A percentile compares a stretch with the other conserved stretches of the same genome.
phyloP scores from a whole-genome alignment of 1,140 invertebrate genomes.

The Drosophila watanabei region DNA sequence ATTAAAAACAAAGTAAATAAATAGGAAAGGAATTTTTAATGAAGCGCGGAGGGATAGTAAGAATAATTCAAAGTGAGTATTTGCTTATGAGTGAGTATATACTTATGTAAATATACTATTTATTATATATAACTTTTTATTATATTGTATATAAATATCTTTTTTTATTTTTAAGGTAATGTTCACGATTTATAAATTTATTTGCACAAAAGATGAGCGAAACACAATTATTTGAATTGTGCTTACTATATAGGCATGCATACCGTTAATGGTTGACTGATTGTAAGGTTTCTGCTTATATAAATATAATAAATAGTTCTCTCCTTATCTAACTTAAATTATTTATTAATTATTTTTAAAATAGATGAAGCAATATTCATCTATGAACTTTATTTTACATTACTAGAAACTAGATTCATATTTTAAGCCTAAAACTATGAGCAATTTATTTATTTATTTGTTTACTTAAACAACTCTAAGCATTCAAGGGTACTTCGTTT shows the following conservation, averaged over 20 bases:
- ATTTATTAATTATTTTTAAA: neutral
- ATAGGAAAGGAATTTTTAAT: neutral
- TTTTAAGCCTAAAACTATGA: neutral
- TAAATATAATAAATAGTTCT: neutral
- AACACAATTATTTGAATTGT: neutral
- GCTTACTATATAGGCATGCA: neutral
- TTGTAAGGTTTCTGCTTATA: neutral
- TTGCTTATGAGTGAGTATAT: no score
- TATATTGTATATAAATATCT: neutral
- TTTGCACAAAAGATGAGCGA: neutral
- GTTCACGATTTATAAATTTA: neutral
- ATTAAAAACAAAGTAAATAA: conserved; percentile 14
- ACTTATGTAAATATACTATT: neutral
- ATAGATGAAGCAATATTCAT: neutral
- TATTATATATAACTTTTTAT: neutral
- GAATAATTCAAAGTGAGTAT: no score
- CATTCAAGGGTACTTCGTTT: neutral
- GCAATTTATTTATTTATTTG: neutral
- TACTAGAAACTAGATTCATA: neutral
- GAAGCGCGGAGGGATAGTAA: neutral
- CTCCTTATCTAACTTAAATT: neutral
- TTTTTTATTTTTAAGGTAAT: neutral
- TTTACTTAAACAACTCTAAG: neutral
- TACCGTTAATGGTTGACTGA: neutral
- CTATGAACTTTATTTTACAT: neutral